Conservation (phyloP, 2,888 invertebrate species). For the Perizoma flavofasciatum region DNA sequence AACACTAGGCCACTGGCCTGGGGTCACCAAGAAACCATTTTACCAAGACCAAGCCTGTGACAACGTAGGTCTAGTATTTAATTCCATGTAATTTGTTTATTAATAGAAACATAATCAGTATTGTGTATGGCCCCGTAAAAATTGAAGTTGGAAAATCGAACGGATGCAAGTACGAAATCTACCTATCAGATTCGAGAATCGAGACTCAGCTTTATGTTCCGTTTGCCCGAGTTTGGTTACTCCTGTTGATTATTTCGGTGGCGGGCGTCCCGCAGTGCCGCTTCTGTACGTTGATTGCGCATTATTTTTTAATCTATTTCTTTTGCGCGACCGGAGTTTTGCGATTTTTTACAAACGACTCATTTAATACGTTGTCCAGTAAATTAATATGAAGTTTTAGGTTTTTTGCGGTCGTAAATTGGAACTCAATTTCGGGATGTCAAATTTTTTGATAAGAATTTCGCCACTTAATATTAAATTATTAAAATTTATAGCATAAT, state of each 20-base stretch:
- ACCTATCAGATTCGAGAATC: slow-evolving; percentile 9
- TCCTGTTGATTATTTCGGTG: slow-evolving; percentile 79
- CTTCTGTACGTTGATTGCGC: slow-evolving; percentile 72
- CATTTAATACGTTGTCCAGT: slow-evolving; percentile 36
- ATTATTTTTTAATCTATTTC: slow-evolving; percentile 49
- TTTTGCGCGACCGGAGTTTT: slow-evolving; percentile 34
- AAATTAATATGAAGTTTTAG: slow-evolving; percentile 26
- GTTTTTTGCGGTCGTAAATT: slow-evolving; percentile 27
- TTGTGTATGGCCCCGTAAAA: no score
- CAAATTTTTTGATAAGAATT: neutral
- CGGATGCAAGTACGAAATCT: neutral
- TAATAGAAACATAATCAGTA: no score
- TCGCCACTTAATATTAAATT: neutral
- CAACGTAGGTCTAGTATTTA: no score
- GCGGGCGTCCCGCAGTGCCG: slow-evolving; percentile 69
- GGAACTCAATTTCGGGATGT: slow-evolving; percentile 13
- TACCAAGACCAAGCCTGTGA: no score
- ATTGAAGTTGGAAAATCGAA: no score
- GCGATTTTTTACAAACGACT: slow-evolving; percentile 28
- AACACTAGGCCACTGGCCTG: no score
- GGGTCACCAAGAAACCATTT: no score
- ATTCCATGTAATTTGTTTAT: no score
- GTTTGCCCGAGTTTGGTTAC: slow-evolving; percentile 60
- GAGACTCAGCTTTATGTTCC: slow-evolving; percentile 25
- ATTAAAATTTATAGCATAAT: neutral